A percentile compares a stretch with the other conserved stretches of the same genome.
These are phyloP conservation scores for Crotalus viridis DNA, from an alignment of 2,113 vertebrate genomes.

Conservation along the genomic window DNA sequence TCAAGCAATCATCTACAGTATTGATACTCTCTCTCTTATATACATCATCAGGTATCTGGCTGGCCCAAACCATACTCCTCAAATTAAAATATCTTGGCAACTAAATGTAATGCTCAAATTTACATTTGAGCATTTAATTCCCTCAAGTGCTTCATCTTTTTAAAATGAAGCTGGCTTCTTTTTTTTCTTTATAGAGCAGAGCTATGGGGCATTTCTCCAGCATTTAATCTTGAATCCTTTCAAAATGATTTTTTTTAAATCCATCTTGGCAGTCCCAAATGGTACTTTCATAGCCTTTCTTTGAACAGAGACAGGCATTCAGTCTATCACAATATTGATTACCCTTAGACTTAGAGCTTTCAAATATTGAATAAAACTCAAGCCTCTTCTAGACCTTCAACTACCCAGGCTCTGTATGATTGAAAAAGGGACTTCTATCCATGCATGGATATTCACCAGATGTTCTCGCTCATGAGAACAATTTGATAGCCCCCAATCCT, in stretches of 20 bases:
- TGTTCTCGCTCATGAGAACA: not conserved
- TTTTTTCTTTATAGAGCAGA: not conserved
- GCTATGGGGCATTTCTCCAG: not conserved
- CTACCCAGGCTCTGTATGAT: not conserved
- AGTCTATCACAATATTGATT: not conserved
- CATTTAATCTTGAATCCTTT: not conserved
- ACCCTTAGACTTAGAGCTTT: not conserved
- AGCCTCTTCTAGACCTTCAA: not conserved
- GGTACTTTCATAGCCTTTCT: not conserved
- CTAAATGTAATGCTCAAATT: not conserved
- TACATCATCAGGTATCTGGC: not conserved
- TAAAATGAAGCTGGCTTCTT: not conserved
- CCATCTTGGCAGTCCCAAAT: not conserved
- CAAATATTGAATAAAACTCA: not conserved
- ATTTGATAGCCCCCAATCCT: not conserved
- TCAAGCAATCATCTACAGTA: not conserved
- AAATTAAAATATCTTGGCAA: not conserved
- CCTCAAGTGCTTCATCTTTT: not conserved
- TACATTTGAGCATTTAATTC: not conserved
- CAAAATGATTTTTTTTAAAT: not conserved
- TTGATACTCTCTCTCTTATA: not conserved
- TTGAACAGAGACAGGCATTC: not conserved
- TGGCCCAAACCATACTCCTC: not conserved
- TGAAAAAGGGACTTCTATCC: not conserved
- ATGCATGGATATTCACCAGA: not conserved